A percentile compares a stretch with the other conserved stretches of the same genome.
Evolutionary conservation across 2,797 vertebrate species (phyloP).

Genomic region (Mormyrus proboscirostris): DNA sequence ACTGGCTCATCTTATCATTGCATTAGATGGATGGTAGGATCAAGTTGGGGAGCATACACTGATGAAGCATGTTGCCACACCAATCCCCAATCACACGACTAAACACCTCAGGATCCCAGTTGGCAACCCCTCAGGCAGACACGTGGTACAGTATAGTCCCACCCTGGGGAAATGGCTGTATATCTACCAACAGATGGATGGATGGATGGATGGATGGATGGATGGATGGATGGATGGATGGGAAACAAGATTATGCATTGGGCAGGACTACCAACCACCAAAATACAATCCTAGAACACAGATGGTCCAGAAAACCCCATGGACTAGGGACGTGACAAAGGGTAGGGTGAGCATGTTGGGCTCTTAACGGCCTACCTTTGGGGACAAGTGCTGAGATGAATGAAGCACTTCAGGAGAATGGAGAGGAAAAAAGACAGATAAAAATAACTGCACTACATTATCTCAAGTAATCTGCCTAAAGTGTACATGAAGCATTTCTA

Average conservation of each 20-base stretch:
- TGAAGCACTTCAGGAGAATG: not conserved
- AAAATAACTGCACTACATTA: not conserved
- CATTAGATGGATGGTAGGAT: not conserved
- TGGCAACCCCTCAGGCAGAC: not conserved
- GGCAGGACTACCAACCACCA: not conserved
- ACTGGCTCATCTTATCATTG: not conserved
- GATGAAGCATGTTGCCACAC: not conserved
- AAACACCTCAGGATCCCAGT: not conserved
- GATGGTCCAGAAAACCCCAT: not conserved
- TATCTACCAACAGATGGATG: not conserved
- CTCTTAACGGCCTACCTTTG: not conserved
- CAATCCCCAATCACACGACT: not conserved
- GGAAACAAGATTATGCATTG: not conserved
- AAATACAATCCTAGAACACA: not conserved
- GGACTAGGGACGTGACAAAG: not conserved
- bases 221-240: not conserved
- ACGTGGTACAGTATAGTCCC: not conserved
- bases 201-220: not conserved
- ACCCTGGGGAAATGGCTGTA: not conserved
- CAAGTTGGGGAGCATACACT: not conserved
- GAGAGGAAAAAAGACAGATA: constrained; percentile 13
- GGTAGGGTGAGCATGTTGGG: not conserved
- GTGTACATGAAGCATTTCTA: not conserved
- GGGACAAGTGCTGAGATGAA: not conserved
- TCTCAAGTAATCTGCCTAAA: constrained; percentile 12